Evolutionary conservation across 35 echinoderm and acorn worm species (phyloP).

Genomic region (Strongylocentrotus purpuratus): DNA sequence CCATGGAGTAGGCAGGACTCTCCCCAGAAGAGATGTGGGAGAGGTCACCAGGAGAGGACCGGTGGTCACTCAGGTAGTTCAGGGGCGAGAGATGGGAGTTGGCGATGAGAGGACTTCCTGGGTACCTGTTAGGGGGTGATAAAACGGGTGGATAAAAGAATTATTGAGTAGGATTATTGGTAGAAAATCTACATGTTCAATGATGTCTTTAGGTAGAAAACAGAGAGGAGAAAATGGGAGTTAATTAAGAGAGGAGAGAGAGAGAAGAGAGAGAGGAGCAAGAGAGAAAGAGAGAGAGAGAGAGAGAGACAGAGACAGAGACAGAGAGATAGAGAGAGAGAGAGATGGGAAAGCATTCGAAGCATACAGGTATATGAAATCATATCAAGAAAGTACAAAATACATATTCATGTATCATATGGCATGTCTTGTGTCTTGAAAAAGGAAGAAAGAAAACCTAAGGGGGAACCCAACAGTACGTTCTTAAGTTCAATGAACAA

Average conservation of each 20-base stretch:
- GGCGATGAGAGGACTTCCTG: slow-evolving; percentile 60
- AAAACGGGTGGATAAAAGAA: not conserved
- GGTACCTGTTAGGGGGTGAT: slow-evolving; percentile 40
- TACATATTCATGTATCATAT: not conserved
- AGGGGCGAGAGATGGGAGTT: slow-evolving; percentile 33
- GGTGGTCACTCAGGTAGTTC: slow-evolving; percentile 58
- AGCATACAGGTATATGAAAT: not conserved
- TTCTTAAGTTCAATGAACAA: not conserved
- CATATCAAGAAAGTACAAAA: not conserved
- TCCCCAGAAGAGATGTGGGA: slow-evolving; percentile 55
- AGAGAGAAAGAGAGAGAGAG: not conserved
- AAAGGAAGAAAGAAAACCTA: not conserved
- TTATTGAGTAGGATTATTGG: not conserved
- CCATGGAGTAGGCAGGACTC: slow-evolving; percentile 56
- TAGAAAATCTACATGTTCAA: not conserved
- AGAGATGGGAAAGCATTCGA: not conserved
- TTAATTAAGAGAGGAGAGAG: no score
- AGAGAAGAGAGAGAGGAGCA: not conserved
- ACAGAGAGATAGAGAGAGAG: no score
- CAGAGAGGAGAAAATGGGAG: no score
- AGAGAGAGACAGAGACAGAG: not conserved
- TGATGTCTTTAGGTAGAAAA: not conserved
- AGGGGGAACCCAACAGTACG: not conserved
- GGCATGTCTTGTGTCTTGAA: not conserved
- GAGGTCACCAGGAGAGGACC: slow-evolving; percentile 52